Percentiles rank a stretch among this genome's conserved stretches.
phyloP scores from a whole-genome alignment of 2,888 invertebrate species.

The Hirtodrosophila histrioides region DNA sequence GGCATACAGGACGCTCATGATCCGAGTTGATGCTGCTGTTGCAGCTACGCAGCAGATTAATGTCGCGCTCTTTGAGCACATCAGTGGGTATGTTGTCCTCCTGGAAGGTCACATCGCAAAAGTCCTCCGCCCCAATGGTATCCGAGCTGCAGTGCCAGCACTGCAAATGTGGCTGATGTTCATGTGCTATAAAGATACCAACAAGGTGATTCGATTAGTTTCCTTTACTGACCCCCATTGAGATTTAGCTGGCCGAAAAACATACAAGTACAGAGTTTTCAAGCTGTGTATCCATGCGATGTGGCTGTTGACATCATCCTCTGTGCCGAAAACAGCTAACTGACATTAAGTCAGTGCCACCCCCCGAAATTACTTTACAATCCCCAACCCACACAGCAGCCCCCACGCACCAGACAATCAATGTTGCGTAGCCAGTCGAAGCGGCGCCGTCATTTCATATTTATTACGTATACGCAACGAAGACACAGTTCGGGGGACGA shows the following conservation, averaged over 20 bases:
- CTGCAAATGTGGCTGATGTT: slow-evolving; percentile 59
- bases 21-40: slow-evolving; percentile 81
- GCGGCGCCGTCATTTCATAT: slow-evolving; percentile 54
- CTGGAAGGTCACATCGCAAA: slow-evolving; percentile 80
- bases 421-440: slow-evolving; percentile 49
- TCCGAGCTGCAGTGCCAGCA: slow-evolving; percentile 83
- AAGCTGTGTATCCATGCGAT: slow-evolving; percentile 1
- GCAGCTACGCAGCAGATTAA: slow-evolving; percentile 77
- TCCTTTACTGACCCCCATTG: slow-evolving; percentile 32
- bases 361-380: slow-evolving; percentile 9
- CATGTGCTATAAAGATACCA: slow-evolving; percentile 24
- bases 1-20: slow-evolving; percentile 82
- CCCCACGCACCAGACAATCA: slow-evolving; percentile 19
- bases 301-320: slow-evolving; percentile 46
- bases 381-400: slow-evolving; percentile 22
- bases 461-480: slow-evolving; percentile 56
- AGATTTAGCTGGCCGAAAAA: slow-evolving; percentile 4
- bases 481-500: slow-evolving; percentile 2
- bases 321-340: slow-evolving; percentile 27
- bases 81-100: slow-evolving; percentile 79
- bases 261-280: background rate
- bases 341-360: background rate
- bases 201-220: slow-evolving; percentile 11
- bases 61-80: slow-evolving; percentile 73
- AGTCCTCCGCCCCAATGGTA: slow-evolving; percentile 81